Base-by-base conservation (phyloP, 2,797 vertebrate genomes). In the Microctenopoma steveboyesi region DNA sequence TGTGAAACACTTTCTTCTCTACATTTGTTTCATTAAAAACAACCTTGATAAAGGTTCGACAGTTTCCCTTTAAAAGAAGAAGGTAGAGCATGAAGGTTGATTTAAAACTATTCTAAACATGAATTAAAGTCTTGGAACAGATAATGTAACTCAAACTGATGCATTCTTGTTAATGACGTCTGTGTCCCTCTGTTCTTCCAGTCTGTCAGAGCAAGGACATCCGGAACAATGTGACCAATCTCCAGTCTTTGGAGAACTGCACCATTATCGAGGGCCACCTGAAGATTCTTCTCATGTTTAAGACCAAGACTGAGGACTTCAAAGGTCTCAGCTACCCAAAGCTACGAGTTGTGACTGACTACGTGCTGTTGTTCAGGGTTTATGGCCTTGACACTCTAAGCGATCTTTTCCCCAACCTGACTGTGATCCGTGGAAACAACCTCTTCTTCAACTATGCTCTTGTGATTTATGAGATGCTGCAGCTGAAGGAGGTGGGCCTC, bases 371-470 rank as follows among this genome's bases (percentile, higher is more conserved):
- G 1, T 99, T 99, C 65, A 94, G 98, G 0, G 96, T 99, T 27
- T 98, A 98, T 0, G 97, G 97, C 72, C 91, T 99, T 4, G 96
- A 98, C 86, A 94, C 93, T 68, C 87, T 99, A 16, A 92, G 89
- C 39, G 92, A 95, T 2, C 95, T 99, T 35, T 99, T 99, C 81
- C 98, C 98, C 55, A 98, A 98, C 91, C 94, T 98, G 69, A 96
- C 96, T 0, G 97, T 99, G 73, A 96, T 99, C 79, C 95, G 98
- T 0, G 98, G 98, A 35, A 97, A 95, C 46, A 96, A 95, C 49
- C 96, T 99, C 64, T 99, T 99, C 82, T 99, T 99, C 85, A 98
- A 99, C 91, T 99, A 99, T 0, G 98, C 97, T 0, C 91, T 99
- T 11, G 98, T 99, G 27, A 71, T 99, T 56, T 99, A 96, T 0